phyloP scores from a whole-genome alignment of 1,140 invertebrate species.

The Chionoecetes opilio region DNA sequence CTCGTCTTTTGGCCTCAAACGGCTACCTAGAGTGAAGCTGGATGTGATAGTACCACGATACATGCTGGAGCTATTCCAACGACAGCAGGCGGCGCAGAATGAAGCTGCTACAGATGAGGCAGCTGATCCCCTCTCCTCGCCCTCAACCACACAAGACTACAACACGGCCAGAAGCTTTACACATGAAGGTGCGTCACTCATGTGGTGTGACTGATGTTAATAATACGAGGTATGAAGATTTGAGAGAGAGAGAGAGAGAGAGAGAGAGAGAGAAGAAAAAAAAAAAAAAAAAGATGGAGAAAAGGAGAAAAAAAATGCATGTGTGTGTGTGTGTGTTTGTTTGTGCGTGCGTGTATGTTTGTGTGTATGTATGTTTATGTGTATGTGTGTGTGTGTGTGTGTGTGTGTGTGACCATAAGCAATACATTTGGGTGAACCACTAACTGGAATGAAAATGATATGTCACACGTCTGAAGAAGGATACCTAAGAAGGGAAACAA shows the following conservation, averaged over 20 bases:
- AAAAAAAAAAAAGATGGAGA: neutral
- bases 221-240: too few relatives aligned
- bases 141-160: neutral
- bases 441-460: too few relatives aligned
- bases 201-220: too few relatives aligned
- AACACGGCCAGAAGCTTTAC: conserved; percentile 73
- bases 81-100: neutral
- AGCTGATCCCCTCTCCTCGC: neutral
- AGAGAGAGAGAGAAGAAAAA: neutral
- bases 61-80: conserved; percentile 72
- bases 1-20: conserved; percentile 63
- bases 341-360: neutral
- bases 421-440: too few relatives aligned
- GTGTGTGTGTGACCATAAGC: conserved; percentile 7
- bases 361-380: neutral
- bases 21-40: conserved; percentile 41
- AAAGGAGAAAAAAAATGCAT: too few relatives aligned
- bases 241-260: neutral
- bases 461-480: neutral
- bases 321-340: conserved; percentile 53
- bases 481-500: neutral
- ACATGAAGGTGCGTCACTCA: conserved; percentile 59
- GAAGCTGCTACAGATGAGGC: neutral
- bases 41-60: conserved; percentile 66
- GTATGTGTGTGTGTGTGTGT: neutral